phyloP scores from a whole-genome alignment of 1,140 invertebrate species.

The Ruditapes philippinarum region DNA sequence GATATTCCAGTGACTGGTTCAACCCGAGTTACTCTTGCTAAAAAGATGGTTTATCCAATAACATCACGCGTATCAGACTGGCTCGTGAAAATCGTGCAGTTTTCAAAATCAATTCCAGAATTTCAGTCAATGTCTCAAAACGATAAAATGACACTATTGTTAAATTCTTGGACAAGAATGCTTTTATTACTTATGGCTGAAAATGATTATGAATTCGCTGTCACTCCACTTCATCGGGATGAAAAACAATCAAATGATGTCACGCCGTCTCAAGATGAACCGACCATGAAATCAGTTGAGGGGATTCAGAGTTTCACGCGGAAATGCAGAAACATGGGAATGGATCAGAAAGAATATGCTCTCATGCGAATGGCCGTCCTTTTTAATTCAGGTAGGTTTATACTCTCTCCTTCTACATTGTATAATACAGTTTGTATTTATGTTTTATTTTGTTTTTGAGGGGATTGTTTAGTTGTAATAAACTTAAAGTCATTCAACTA shows the following conservation, averaged over 20 bases:
- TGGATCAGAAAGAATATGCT: conserved; percentile 84
- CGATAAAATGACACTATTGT: conserved; percentile 83
- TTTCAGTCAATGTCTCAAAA: conserved; percentile 82
- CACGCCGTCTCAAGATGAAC: conserved; percentile 77
- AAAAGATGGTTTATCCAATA: conserved; percentile 85
- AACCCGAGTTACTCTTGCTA: conserved; percentile 83
- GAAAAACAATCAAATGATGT: conserved; percentile 36
- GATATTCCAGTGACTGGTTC: conserved; percentile 70
- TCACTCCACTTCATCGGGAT: conserved; percentile 78
- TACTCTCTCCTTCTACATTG: too few relatives aligned
- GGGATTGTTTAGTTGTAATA: too few relatives aligned
- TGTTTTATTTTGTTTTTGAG: too few relatives aligned
- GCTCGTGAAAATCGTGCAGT: conserved; percentile 85
- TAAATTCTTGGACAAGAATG: conserved; percentile 83
- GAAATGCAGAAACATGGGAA: conserved; percentile 83
- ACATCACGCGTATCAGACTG: conserved; percentile 85
- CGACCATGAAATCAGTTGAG: conserved; percentile 85
- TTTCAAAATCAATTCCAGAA: conserved; percentile 83
- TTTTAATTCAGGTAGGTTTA: conserved; percentile 84
- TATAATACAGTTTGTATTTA: too few relatives aligned
- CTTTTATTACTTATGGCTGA: conserved; percentile 85
- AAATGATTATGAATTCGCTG: conserved; percentile 85
- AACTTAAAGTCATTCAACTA: background rate
- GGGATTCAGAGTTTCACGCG: conserved; percentile 83
- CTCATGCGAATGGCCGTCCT: conserved; percentile 84